Conservation (phyloP, 2,888 invertebrate genomes). For the Polylopha cassiicola region DNA sequence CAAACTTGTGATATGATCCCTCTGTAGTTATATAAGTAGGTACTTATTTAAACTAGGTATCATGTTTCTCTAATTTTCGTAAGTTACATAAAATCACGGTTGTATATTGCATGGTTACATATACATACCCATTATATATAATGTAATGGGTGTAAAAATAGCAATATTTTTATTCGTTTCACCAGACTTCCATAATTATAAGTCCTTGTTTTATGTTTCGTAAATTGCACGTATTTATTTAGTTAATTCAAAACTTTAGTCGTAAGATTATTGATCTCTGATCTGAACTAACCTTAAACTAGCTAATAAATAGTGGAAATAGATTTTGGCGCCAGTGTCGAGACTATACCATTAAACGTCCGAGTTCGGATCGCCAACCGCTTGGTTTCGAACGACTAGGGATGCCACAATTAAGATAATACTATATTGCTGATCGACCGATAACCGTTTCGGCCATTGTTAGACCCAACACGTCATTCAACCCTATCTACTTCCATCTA, state of each 20-base stretch:
- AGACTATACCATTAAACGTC: conserved; percentile 48
- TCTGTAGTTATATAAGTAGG: too few species aligned
- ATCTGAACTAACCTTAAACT: conserved; percentile 3
- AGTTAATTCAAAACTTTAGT: background rate
- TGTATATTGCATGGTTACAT: too few species aligned
- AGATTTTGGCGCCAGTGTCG: conserved; percentile 42
- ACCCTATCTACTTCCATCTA: conserved; percentile 26
- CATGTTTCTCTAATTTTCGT: too few species aligned
- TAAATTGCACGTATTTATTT: background rate
- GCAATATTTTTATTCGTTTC: too few species aligned
- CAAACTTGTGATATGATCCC: too few species aligned
- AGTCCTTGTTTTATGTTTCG: too few species aligned
- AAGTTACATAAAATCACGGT: too few species aligned
- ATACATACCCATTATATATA: too few species aligned
- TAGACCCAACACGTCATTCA: conserved; percentile 14
- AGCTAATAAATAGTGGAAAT: conserved; percentile 18
- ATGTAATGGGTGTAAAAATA: too few species aligned
- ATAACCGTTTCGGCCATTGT: conserved; percentile 27
- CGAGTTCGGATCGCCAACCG: conserved; percentile 31
- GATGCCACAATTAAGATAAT: conserved; percentile 35
- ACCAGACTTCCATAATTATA: too few species aligned
- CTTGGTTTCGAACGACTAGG: conserved; percentile 31
- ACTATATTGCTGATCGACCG: conserved; percentile 27
- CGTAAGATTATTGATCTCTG: background rate
- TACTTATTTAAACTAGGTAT: too few species aligned